These are phyloP conservation scores for Ommatoiulus sabulosus DNA, from an alignment of 2,888 invertebrate genomes.

Conservation along the genomic window DNA sequence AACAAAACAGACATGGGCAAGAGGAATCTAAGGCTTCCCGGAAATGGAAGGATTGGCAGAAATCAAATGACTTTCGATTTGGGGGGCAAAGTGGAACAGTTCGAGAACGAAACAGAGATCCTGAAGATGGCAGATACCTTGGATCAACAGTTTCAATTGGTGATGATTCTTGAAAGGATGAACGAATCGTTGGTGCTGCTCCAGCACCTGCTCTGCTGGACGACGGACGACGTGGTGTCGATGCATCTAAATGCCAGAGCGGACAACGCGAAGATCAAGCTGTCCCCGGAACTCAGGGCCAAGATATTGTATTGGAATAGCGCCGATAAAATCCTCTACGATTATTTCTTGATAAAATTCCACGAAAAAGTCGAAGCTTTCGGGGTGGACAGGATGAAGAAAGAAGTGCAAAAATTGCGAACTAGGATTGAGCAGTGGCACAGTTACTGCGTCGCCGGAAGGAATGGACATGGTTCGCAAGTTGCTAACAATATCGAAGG, in stretches of 20 bases:
- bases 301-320: slow-evolving; percentile 56
- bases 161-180: slow-evolving; percentile 67
- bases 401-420: slow-evolving; percentile 54
- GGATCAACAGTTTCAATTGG: slow-evolving; percentile 64
- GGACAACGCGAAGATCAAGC: neutral
- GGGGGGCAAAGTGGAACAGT: slow-evolving; percentile 41
- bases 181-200: slow-evolving; percentile 66
- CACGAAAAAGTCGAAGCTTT: slow-evolving; percentile 52
- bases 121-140: neutral
- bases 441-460: slow-evolving; percentile 53
- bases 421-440: slow-evolving; percentile 52
- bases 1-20: neutral
- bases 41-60: slow-evolving; percentile 51
- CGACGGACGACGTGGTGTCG: slow-evolving; percentile 65
- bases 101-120: slow-evolving; percentile 30
- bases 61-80: slow-evolving; percentile 59
- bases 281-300: slow-evolving; percentile 30
- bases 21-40: neutral
- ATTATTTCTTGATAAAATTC: slow-evolving; percentile 60
- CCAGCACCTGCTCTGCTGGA: slow-evolving; percentile 66
- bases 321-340: slow-evolving; percentile 63
- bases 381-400: slow-evolving; percentile 57
- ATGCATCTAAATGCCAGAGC: slow-evolving; percentile 60
- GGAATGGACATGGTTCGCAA: neutral
- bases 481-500: neutral